A percentile compares a stretch with the other conserved stretches of the same genome.
Conservation (phyloP, 2,888 invertebrate species). For the Drosophila dives region DNA sequence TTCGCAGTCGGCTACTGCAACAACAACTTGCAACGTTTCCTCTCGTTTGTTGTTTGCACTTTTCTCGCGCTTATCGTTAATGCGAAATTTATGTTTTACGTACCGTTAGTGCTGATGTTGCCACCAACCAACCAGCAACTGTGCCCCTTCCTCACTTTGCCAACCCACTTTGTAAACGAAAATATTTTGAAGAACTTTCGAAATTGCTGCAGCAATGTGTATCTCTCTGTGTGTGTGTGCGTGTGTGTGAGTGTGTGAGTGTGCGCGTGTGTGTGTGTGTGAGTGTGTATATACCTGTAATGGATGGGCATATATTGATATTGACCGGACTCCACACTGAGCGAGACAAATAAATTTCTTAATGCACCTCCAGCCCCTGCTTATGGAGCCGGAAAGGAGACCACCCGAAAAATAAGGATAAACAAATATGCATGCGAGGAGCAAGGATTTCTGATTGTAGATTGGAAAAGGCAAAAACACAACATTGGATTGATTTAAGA, state of each 20-base stretch:
- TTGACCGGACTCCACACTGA: constrained; percentile 39
- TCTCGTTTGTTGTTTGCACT: constrained; percentile 52
- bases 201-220: neutral
- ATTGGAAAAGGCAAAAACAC: neutral
- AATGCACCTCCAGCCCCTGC: neutral
- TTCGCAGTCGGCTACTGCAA: neutral
- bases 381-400: neutral
- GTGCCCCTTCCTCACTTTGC: neutral
- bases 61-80: constrained; percentile 60
- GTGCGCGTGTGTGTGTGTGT: constrained; percentile 10
- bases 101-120: constrained; percentile 43
- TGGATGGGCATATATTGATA: constrained; percentile 52
- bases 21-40: neutral
- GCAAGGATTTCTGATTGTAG: neutral
- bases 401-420: constrained; percentile 4
- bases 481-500: neutral
- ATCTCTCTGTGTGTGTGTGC: neutral
- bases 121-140: constrained; percentile 2
- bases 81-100: constrained; percentile 66
- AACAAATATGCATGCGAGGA: neutral
- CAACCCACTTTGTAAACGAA: constrained; percentile 38
- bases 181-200: constrained; percentile 46
- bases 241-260: neutral
- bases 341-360: constrained; percentile 12
- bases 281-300: constrained; percentile 12